Evolutionary conservation across 1,140 invertebrate genomes (phyloP).

Genomic region (Aphaenogaster ashmeadi): DNA sequence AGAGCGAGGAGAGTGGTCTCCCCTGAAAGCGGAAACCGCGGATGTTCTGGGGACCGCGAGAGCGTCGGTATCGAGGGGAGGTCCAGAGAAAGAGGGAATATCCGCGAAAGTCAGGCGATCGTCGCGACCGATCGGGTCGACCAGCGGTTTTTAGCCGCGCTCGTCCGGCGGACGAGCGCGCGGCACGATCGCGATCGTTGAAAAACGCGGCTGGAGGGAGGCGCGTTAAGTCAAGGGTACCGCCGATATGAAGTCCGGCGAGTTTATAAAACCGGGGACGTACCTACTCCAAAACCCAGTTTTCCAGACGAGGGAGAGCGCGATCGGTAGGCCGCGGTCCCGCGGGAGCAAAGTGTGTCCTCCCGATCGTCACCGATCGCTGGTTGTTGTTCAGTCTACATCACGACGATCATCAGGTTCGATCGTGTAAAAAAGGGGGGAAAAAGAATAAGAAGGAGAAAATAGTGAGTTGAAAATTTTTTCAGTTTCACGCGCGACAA

Average conservation of each 20-base stretch:
- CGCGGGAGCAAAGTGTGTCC: background rate
- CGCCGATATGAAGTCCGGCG: constrained; percentile 66
- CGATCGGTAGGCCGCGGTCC: constrained; percentile 6
- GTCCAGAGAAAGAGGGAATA: background rate
- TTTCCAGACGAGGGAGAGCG: constrained; percentile 52
- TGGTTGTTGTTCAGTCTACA: background rate
- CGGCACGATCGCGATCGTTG: constrained; percentile 48
- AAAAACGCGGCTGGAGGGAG: constrained; percentile 70
- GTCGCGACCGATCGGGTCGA: background rate
- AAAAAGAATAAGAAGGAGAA: background rate
- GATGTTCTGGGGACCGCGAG: background rate
- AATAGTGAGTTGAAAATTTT: constrained; percentile 2
- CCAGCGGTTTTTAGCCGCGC: constrained; percentile 5
- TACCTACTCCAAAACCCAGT: constrained; percentile 70
- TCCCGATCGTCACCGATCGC: background rate
- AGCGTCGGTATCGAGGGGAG: background rate
- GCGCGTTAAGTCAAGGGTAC: constrained; percentile 71
- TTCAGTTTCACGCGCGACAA: constrained; percentile 17
- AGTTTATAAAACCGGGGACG: constrained; percentile 72
- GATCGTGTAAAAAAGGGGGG: background rate
- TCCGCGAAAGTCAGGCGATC: background rate
- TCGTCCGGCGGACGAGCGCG: constrained; percentile 6
- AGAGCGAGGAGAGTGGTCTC: background rate
- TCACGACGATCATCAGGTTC: background rate
- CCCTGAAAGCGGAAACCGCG: background rate